These are phyloP conservation scores for Platanista minor DNA, from an alignment of 2,113 vertebrate genomes.

Conservation along the genomic window DNA sequence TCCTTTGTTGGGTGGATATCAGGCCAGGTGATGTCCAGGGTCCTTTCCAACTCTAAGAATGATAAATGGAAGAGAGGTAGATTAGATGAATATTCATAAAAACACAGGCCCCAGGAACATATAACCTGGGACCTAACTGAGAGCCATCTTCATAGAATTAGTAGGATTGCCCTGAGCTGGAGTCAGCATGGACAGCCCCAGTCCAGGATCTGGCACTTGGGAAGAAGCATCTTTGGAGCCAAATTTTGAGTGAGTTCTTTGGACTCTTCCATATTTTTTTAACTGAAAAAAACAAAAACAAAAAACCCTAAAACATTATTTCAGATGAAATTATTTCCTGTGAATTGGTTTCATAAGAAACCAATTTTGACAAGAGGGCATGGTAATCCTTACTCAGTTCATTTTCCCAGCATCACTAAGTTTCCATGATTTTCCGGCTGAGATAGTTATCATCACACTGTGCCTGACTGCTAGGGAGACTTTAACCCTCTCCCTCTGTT, in stretches of 20 bases:
- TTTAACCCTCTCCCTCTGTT: not conserved
- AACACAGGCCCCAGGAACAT: not conserved
- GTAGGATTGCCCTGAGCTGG: not conserved
- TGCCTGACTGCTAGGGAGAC: not conserved
- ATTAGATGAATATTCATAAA: not conserved
- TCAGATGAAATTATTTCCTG: not conserved
- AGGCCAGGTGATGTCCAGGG: not conserved
- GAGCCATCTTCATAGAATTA: not conserved
- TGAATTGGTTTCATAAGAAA: not conserved
- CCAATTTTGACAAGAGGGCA: not conserved
- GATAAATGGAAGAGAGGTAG: not conserved
- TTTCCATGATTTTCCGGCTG: not conserved
- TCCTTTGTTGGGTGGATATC: not conserved
- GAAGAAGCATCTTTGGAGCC: not conserved
- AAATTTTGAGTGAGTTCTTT: constrained; percentile 16
- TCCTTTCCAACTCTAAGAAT: not conserved
- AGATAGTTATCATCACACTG: not conserved
- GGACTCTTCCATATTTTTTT: not conserved
- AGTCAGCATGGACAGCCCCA: not conserved
- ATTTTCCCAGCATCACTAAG: not conserved
- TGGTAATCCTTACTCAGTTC: not conserved
- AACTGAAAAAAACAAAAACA: not conserved
- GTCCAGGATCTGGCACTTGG: not conserved
- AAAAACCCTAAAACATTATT: not conserved
- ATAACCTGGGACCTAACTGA: not conserved